These are phyloP conservation scores for Triplophysa bombifrons DNA, from an alignment of 2,797 vertebrate species.

Conservation along the genomic window DNA sequence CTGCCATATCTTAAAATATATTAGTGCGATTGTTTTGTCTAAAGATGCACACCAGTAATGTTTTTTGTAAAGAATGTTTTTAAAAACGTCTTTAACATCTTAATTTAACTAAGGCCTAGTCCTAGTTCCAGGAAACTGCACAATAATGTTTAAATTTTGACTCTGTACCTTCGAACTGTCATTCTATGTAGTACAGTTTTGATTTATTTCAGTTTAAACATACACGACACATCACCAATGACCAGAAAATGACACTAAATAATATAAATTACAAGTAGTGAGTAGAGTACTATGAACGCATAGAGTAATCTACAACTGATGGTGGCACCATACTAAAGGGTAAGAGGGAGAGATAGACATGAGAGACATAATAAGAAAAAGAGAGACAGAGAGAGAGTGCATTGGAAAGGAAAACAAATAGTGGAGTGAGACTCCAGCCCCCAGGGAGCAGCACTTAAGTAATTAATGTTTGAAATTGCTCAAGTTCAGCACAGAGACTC, in stretches of 20 bases:
- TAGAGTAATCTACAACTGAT: background rate
- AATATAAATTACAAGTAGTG: background rate
- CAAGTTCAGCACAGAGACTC: slow-evolving; percentile 39
- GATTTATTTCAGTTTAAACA: too few relatives aligned
- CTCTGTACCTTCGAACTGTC: background rate
- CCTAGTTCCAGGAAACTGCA: too few relatives aligned
- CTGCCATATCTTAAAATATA: too few relatives aligned
- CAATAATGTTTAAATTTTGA: background rate
- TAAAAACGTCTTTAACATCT: too few relatives aligned
- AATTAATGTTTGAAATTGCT: slow-evolving; percentile 61
- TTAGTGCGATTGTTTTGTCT: too few relatives aligned
- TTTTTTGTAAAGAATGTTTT: too few relatives aligned
- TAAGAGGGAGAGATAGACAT: background rate
- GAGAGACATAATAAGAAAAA: background rate
- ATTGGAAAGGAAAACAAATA: slow-evolving; percentile 53
- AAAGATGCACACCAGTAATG: too few relatives aligned
- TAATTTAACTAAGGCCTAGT: too few relatives aligned
- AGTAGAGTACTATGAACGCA: background rate
- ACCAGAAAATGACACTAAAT: background rate
- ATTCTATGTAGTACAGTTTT: too few relatives aligned
- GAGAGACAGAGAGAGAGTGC: background rate
- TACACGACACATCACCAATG: too few relatives aligned
- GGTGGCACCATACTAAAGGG: background rate
- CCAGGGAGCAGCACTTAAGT: slow-evolving; percentile 58
- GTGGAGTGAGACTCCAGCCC: slow-evolving; percentile 20